Evolutionary conservation across 2,113 vertebrate species (phyloP), one percentile per base, ranked within the genome.

Genomic region (Miniopterus natalensis): DNA sequence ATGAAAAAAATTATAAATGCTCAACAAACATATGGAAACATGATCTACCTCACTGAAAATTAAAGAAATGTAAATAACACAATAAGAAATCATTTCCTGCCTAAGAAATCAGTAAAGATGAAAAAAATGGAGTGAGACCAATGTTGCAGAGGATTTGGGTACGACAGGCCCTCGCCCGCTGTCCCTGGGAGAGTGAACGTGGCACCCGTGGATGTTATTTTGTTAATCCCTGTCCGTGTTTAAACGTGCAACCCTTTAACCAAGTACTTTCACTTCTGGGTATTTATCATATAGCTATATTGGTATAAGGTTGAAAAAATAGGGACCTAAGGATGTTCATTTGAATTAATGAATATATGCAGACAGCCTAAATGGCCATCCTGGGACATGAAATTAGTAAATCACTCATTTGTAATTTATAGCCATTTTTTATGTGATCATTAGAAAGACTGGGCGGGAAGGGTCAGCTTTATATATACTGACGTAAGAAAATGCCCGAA

Each of bases 351-450:
- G 21, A 86, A 92, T 86, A 90, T 71, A 86, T 21, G 0, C 23
- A 68, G 14, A 53, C 42, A 59, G 6, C 84, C 27, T 68, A 27
- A 92, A 68, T 80, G n/a, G 9, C 21, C 47, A 25, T 36, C 31
- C 0, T 8, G 23, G 29, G 55, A 10, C 70, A 81, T 53, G 5
- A 53, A 90, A 89, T 68, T 42, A 77, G 15, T 59, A 92, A 87
- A 36, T 61, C 68, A 27, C 25, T 78, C 9, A 25, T 27, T 65
- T 89, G 55, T 63, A 89, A 74, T 55, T 85, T 77, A 42, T 2
- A 89, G 29, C 25, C n/a, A 61, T 78, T 94, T 36, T 96, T 79
- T 55, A 92, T 88, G 27, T 47, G 57, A 77, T 65, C 59, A 65
- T 65, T 84, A 73, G 87, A 78, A 93, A 42, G 53, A 57, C 18